phyloP scores from a whole-genome alignment of 2,888 invertebrate genomes.

The Diaphora mendica region DNA sequence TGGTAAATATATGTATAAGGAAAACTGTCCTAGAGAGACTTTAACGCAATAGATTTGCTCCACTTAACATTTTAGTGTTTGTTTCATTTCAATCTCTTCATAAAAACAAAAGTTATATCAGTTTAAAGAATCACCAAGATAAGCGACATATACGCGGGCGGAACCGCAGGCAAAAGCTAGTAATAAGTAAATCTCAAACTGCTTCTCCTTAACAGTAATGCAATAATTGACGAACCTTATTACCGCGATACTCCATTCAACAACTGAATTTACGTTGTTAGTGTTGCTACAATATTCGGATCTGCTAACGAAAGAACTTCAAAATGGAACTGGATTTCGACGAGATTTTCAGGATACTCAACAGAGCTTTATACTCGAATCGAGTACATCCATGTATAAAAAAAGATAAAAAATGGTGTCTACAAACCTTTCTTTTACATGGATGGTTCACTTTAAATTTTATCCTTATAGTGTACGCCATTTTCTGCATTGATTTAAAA shows the following conservation, averaged over 20 bases:
- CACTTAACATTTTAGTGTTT: too few relatives aligned
- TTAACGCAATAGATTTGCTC: too few relatives aligned
- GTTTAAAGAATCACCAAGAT: too few relatives aligned
- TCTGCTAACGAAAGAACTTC: not conserved
- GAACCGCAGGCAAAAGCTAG: too few relatives aligned
- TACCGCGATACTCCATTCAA: not conserved
- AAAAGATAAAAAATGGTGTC: constrained; percentile 43
- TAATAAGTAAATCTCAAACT: not conserved
- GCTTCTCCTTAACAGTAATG: not conserved
- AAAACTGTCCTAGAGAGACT: too few relatives aligned
- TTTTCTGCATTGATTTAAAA: constrained; percentile 36
- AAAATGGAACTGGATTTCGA: constrained; percentile 50
- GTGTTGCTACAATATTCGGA: not conserved
- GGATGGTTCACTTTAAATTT: constrained; percentile 23
- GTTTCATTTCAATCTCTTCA: too few relatives aligned
- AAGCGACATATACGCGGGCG: too few relatives aligned
- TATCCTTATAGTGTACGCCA: constrained; percentile 33
- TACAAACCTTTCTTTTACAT: constrained; percentile 24
- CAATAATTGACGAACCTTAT: not conserved
- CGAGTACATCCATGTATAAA: constrained; percentile 40
- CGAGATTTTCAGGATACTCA: constrained; percentile 32
- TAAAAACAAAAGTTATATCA: too few relatives aligned
- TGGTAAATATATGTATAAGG: too few relatives aligned
- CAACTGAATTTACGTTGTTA: not conserved
- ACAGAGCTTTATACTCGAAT: constrained; percentile 32